Conservation (phyloP, 2,888 invertebrate genomes). For the Phortica magna region DNA sequence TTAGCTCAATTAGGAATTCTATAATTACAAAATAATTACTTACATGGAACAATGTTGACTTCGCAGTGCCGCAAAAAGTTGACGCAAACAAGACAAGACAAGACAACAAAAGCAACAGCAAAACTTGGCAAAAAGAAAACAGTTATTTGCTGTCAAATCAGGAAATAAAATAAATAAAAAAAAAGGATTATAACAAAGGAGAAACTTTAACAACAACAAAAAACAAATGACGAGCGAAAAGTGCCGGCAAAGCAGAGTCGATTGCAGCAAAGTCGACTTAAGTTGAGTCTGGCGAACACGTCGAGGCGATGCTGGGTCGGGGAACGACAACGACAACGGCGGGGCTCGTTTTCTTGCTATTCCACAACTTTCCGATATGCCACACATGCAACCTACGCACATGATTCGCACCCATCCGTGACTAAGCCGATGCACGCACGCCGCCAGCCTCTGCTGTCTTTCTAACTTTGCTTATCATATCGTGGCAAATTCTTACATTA, state of each 20-base stretch:
- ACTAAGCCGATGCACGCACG: not conserved
- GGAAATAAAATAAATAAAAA: not conserved
- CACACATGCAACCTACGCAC: not conserved
- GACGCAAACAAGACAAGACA: not conserved
- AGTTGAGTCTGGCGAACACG: not conserved
- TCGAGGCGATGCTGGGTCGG: not conserved
- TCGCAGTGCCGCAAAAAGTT: not conserved
- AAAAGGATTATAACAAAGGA: not conserved
- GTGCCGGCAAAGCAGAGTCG: not conserved
- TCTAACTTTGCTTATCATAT: not conserved
- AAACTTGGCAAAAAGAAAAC: not conserved
- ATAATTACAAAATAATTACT: conserved; percentile 12
- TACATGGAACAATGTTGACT: not conserved
- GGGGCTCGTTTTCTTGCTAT: not conserved
- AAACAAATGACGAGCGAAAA: not conserved
- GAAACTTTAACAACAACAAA: not conserved
- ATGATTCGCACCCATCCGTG: not conserved
- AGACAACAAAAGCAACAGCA: not conserved
- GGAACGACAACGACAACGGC: not conserved
- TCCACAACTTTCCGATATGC: not conserved
- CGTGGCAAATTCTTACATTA: not conserved
- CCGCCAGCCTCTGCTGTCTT: not conserved
- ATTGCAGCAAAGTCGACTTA: not conserved
- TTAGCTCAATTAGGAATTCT: conserved; percentile 1
- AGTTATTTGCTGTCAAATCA: not conserved